These are phyloP conservation scores for Drosophila murphyi DNA, from an alignment of 1,140 invertebrate genomes.

Conservation along the genomic window DNA sequence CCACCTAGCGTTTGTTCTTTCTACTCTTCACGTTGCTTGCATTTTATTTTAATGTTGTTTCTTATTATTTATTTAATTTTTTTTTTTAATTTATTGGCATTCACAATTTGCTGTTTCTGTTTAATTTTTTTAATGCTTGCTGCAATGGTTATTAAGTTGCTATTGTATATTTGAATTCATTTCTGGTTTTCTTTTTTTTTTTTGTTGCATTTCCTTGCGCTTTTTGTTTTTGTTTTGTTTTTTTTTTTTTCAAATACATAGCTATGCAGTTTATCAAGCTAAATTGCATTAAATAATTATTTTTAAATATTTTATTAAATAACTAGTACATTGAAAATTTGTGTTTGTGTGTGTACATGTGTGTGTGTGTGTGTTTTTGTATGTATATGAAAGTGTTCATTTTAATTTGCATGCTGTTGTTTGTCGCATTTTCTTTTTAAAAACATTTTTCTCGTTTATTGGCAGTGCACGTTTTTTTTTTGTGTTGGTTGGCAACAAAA, in stretches of 20 bases:
- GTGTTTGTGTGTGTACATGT: slow-evolving; percentile 15
- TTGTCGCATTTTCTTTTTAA: slow-evolving; percentile 23
- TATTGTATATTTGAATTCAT: background rate
- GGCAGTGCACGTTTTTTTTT: slow-evolving; percentile 71
- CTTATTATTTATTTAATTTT: background rate
- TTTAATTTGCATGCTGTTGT: slow-evolving; percentile 48
- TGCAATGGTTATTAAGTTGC: slow-evolving; percentile 4
- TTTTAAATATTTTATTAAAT: slow-evolving; percentile 65
- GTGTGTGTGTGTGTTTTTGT: slow-evolving; percentile 20
- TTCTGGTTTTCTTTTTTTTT: slow-evolving; percentile 34
- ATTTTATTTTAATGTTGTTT: background rate
- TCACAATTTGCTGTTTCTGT: slow-evolving; percentile 16
- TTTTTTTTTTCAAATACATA: slow-evolving; percentile 34
- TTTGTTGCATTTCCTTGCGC: slow-evolving; percentile 24
- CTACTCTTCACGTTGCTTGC: slow-evolving; percentile 8
- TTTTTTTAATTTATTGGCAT: slow-evolving; percentile 7
- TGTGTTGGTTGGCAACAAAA: slow-evolving; percentile 16
- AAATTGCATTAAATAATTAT: slow-evolving; percentile 66
- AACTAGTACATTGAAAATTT: slow-evolving; percentile 60
- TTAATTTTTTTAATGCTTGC: slow-evolving; percentile 14
- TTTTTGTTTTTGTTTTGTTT: slow-evolving; percentile 10
- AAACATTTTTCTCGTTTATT: slow-evolving; percentile 51
- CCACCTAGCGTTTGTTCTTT: slow-evolving; percentile 28
- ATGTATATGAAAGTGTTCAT: slow-evolving; percentile 11
- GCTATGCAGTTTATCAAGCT: slow-evolving; percentile 48